These are phyloP conservation scores for Caenorhabditis japonica DNA, from an alignment of 2,888 invertebrate species.

Conservation along the genomic window DNA sequence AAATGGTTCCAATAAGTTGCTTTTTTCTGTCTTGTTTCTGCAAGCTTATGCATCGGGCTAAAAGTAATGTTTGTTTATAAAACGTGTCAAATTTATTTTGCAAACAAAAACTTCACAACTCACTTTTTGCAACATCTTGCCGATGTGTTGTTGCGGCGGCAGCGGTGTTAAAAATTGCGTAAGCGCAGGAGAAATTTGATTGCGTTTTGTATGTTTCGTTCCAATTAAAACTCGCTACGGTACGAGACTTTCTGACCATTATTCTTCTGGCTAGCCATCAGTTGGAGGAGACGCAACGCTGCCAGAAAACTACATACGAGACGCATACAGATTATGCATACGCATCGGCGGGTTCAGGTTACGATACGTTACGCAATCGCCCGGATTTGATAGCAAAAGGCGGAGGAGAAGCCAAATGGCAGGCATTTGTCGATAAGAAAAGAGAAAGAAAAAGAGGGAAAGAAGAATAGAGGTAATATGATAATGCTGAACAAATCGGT, in stretches of 20 bases:
- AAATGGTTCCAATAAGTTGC: too few species aligned
- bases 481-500: conserved; percentile 37
- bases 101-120: too few species aligned
- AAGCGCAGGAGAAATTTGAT: conserved; percentile 19
- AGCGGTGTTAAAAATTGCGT: conserved; percentile 43
- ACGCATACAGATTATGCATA: conserved; percentile 48
- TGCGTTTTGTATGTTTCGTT: conserved; percentile 27
- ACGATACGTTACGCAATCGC: conserved; percentile 23
- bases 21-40: too few species aligned
- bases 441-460: not conserved
- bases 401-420: conserved; percentile 21
- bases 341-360: conserved; percentile 35
- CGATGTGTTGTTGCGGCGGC: conserved; percentile 29
- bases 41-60: too few species aligned
- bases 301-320: conserved; percentile 37
- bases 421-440: conserved; percentile 18
- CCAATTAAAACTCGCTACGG: conserved; percentile 52
- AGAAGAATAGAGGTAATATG: conserved; percentile 30
- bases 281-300: conserved; percentile 12
- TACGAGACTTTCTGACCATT: conserved; percentile 51
- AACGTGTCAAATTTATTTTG: too few species aligned
- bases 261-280: conserved; percentile 16
- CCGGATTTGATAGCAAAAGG: too few species aligned
- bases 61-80: too few species aligned
- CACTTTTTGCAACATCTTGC: conserved; percentile 24